Conservation (phyloP, 1,140 invertebrate species). For the Drosophila sp. region DNA sequence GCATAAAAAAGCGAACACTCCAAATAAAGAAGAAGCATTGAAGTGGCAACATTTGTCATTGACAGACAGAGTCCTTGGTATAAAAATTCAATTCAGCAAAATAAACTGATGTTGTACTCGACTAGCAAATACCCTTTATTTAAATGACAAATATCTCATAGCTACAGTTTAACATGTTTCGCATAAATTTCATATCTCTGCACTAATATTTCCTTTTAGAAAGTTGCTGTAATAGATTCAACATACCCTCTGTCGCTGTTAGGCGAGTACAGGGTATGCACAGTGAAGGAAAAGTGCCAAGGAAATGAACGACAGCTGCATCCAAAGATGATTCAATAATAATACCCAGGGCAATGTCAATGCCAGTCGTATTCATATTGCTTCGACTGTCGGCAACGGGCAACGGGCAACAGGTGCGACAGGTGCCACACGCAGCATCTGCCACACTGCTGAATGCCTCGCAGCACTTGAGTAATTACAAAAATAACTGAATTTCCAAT, state of each 20-base stretch:
- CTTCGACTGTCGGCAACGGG: constrained; percentile 38
- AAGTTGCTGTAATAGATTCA: too few relatives aligned
- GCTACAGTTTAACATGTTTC: background rate
- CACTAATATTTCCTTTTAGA: too few relatives aligned
- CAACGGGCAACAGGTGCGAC: too few relatives aligned
- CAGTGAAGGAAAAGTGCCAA: constrained; percentile 30
- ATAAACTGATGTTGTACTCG: background rate
- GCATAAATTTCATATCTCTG: too few relatives aligned
- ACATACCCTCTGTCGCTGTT: background rate
- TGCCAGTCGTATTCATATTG: constrained; percentile 61
- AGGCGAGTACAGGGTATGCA: constrained; percentile 7
- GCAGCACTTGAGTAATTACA: constrained; percentile 12
- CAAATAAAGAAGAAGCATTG: constrained; percentile 39
- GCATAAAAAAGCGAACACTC: constrained; percentile 36
- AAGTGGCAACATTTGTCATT: constrained; percentile 60
- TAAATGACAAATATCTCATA: too few relatives aligned
- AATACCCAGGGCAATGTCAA: constrained; percentile 36
- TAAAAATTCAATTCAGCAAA: constrained; percentile 10
- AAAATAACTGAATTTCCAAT: background rate
- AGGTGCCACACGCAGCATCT: constrained; percentile 28
- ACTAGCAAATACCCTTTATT: constrained; percentile 2
- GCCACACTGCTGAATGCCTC: constrained; percentile 1
- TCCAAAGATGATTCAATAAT: constrained; percentile 69
- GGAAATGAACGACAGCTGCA: constrained; percentile 64
- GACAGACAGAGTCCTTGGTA: constrained; percentile 21